Evolutionary conservation across 2,888 invertebrate species (phyloP).

Genomic region (Calliopum simillimum): DNA sequence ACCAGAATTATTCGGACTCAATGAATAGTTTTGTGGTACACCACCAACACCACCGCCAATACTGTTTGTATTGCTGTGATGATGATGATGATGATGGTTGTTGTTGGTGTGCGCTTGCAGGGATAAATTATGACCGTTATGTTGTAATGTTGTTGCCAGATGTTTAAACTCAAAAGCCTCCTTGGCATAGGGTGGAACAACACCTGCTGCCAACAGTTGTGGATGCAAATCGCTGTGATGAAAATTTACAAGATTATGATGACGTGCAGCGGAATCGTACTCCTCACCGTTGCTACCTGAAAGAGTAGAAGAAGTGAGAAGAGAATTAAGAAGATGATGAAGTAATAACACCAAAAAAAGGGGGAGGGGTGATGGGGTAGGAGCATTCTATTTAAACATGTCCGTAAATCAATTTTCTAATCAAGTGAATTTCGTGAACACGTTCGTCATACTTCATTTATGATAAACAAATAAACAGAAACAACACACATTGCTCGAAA

Average conservation of each 20-base stretch:
- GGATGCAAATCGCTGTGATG: slow-evolving; percentile 40
- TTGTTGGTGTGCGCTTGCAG: slow-evolving; percentile 41
- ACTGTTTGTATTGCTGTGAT: slow-evolving; percentile 37
- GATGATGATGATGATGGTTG: slow-evolving; percentile 36
- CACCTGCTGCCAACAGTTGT: slow-evolving; percentile 4
- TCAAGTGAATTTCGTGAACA: background rate
- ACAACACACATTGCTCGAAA: slow-evolving; percentile 25
- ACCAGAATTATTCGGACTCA: slow-evolving; percentile 22
- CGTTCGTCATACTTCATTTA: background rate
- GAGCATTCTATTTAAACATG: background rate
- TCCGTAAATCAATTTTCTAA: background rate
- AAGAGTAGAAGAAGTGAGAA: slow-evolving; percentile 49
- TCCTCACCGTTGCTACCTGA: slow-evolving; percentile 75
- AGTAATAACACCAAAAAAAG: slow-evolving; percentile 15
- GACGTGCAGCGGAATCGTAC: slow-evolving; percentile 66
- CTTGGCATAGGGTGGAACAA: slow-evolving; percentile 24
- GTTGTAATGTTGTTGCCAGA: slow-evolving; percentile 3
- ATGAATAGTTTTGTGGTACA: slow-evolving; percentile 10
- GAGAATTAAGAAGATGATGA: slow-evolving; percentile 33
- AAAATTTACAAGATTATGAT: slow-evolving; percentile 50
- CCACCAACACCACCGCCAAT: background rate
- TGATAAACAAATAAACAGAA: slow-evolving; percentile 43
- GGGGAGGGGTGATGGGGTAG: background rate
- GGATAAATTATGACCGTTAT: slow-evolving; percentile 45
- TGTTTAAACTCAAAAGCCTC: slow-evolving; percentile 17